Base-by-base conservation (phyloP, 2,797 vertebrate species). In the Chrosomus eos region DNA sequence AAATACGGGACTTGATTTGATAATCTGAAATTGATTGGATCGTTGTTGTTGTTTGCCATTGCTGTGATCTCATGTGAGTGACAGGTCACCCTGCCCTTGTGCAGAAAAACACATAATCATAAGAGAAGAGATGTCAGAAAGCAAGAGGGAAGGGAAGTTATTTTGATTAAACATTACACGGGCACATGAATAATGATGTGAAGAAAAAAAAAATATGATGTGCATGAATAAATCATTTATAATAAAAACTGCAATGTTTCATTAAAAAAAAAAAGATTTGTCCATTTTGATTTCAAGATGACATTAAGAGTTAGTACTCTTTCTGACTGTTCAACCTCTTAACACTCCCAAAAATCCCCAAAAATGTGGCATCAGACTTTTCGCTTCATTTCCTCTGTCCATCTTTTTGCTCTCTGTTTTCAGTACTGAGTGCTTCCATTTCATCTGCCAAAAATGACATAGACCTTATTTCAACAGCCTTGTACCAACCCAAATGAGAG, bases 401-500 rank as follows among this genome's bases (percentile, higher is more conserved):
- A 13, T 72, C 10, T 31, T 33, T 72, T 72, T 48, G 1, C 16
- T n/a, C 13, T 38, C 21, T 60, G 1, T 72, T 16, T 33, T 31
- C 31, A 21, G 38, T 23, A 7, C 16, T 58, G 36, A 81, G 33
- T 26, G 19, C 28, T 5, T 33, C 7, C 1, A 72, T 14, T 53
- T 40, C 18, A 28, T 71, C 80, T 45, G 26, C 7, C 14, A 67
- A 26, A 78, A 62, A 38, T 71, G 43, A 21, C n/a, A n/a, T 21
- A 53, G 58, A 85, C 53, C 23, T 83, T 73, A 60, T 72, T 83
- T 80, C 36, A 80, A 81, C 28, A 66, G 58, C 40, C 28, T 66
- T 74, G 79, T 28, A 5, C 8, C 1, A 7, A 5, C 10, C 53
- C 64, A 60, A 68, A 68, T 36, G 85, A 87, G 26, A 79, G 40